Evolutionary conservation across 2,888 invertebrate species (phyloP).

Genomic region (Lasioglossum villosulum): DNA sequence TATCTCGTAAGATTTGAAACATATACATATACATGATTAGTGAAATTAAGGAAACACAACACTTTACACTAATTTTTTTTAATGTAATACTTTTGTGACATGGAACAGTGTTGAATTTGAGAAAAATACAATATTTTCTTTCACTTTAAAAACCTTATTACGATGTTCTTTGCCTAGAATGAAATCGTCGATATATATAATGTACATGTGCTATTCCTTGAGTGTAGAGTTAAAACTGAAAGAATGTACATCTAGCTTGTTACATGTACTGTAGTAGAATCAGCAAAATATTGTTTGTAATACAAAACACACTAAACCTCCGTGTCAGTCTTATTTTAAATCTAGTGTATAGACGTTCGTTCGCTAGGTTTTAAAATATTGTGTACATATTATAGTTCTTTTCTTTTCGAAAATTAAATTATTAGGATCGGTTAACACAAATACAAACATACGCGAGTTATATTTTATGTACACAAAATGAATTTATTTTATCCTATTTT

Average conservation of each 20-base stretch:
- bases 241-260: slow-evolving; percentile 42
- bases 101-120: slow-evolving; percentile 64
- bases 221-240: slow-evolving; percentile 57
- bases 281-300: slow-evolving; percentile 61
- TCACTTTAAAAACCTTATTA: slow-evolving; percentile 66
- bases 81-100: slow-evolving; percentile 68
- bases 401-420: slow-evolving; percentile 63
- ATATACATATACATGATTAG: slow-evolving; percentile 17
- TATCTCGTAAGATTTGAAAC: not conserved
- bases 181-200: slow-evolving; percentile 68
- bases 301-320: slow-evolving; percentile 61
- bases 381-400: slow-evolving; percentile 64
- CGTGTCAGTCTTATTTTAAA: slow-evolving; percentile 72
- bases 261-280: slow-evolving; percentile 54
- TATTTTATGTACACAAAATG: slow-evolving; percentile 79
- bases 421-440: slow-evolving; percentile 70
- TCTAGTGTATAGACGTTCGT: slow-evolving; percentile 70
- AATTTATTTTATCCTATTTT: slow-evolving; percentile 79
- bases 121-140: slow-evolving; percentile 69
- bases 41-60: slow-evolving; percentile 50
- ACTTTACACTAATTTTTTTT: slow-evolving; percentile 53
- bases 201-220: slow-evolving; percentile 59
- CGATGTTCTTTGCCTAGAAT: slow-evolving; percentile 62
- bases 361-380: slow-evolving; percentile 64
- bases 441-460: slow-evolving; percentile 68